Evolutionary conservation across 2,113 vertebrate genomes (phyloP), one percentile per base, ranked within the genome.

Genomic region (Cyprinus carpio): DNA sequence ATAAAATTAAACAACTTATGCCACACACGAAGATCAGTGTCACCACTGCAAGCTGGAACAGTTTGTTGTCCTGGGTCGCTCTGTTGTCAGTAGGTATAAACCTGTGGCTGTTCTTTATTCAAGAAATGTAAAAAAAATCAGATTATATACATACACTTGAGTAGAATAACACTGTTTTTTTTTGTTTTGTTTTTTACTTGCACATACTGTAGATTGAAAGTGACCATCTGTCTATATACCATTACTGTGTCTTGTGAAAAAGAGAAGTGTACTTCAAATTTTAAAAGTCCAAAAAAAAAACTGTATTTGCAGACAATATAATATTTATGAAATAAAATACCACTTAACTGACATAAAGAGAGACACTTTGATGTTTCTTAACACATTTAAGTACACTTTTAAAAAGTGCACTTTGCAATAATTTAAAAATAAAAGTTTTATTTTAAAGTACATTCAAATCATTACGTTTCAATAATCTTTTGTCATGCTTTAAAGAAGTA

Each of bases 71-170:
- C 87, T 87, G 23, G 90, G 90, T 91, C 7, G n/a, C 87, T 34
- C 29, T 69, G 7, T 4, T 89, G 90, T 89, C 87, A 84, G 43
- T 43, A 9, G 40, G 83, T 87, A 58, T 71, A 60, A 83, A 29
- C 9, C 87, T 80, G 90, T 72, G 23, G 81, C 56, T 60, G 83
- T 81, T 84, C 86, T 91, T 91, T 92, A 90, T 92, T 77, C 13
- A 27, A 51, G n/a, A 27, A 27, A 25, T 9, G n/a, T 75, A 12
- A 29, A 74, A 40, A 46, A 25, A 10, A 46, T 46, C 34, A 0
- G 1, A n/a, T 43, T 25, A 3, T 46, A 25, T 5, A 46, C 43
- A 2, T 67, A 34, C 15, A 67, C 16, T 34, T 20, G 18, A 67
- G 7, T 16, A 31, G 15, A 31, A 51, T 54, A 54, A 54, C 13